phyloP scores from a whole-genome alignment of 2,888 invertebrate species.

The Nomada ruficornis region DNA sequence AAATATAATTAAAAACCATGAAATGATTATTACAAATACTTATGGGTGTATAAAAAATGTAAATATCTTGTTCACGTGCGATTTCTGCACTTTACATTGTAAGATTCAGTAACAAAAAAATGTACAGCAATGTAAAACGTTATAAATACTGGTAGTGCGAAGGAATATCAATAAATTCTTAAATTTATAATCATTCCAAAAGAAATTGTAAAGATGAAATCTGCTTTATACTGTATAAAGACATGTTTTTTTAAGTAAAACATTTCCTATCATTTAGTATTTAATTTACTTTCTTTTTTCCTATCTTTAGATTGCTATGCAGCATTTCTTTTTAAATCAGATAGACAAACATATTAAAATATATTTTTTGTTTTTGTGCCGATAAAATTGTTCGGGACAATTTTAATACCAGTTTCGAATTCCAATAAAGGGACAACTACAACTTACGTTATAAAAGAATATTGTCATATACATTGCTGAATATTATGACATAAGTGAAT shows the following conservation, averaged over 20 bases:
- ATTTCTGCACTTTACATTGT: not conserved
- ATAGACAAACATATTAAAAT: constrained; percentile 25
- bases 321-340: not conserved
- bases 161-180: constrained; percentile 1
- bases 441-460: not conserved
- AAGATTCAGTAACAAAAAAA: constrained; percentile 32
- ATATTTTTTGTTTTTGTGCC: constrained; percentile 9
- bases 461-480: not conserved
- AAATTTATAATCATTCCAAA: not conserved
- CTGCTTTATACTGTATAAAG: constrained; percentile 14
- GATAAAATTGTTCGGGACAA: constrained; percentile 4
- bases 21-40: constrained; percentile 29
- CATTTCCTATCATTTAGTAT: not conserved
- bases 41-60: constrained; percentile 12
- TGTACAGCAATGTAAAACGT: constrained; percentile 7
- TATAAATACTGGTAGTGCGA: not conserved
- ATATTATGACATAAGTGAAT: constrained; percentile 22
- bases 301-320: not conserved
- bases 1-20: constrained; percentile 40
- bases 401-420: constrained; percentile 1
- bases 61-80: constrained; percentile 4
- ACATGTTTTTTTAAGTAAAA: constrained; percentile 22
- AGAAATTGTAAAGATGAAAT: not conserved
- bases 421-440: constrained; percentile 7
- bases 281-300: constrained; percentile 7